phyloP scores from a whole-genome alignment of 1,140 invertebrate genomes.

The Aphaenogaster ashmeadi region DNA sequence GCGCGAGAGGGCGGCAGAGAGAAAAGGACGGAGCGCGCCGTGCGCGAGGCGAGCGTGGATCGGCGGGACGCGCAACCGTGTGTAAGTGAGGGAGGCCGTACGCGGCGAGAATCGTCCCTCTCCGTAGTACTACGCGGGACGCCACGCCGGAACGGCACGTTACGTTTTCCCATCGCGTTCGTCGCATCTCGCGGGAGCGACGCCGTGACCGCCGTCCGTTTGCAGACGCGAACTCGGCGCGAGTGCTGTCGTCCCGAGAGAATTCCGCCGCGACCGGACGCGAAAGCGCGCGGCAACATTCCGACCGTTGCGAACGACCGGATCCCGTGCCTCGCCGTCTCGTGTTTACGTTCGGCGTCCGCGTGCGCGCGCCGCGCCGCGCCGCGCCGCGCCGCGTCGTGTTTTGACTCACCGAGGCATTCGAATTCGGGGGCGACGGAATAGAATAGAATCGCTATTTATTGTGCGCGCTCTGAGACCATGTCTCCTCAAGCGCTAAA shows the following conservation, averaged over 20 bases:
- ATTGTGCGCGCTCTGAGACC: too few relatives aligned
- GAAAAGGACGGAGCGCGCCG: constrained; percentile 17
- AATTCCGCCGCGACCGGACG: background rate
- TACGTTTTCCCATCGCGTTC: background rate
- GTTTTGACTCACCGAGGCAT: background rate
- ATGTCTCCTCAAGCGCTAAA: too few relatives aligned
- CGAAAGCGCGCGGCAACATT: background rate
- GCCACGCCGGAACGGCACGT: constrained; percentile 61
- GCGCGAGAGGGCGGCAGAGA: background rate
- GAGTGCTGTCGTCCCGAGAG: background rate
- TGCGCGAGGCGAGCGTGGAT: background rate
- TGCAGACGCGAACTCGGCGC: background rate
- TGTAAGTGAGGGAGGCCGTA: constrained; percentile 59
- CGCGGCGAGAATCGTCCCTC: constrained; percentile 69
- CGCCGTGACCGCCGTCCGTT: background rate
- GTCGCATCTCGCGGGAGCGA: background rate
- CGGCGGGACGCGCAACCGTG: background rate
- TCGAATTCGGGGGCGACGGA: background rate
- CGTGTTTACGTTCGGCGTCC: constrained; percentile 32
- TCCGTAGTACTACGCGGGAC: constrained; percentile 74
- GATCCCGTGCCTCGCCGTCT: background rate
- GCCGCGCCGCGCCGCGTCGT: background rate
- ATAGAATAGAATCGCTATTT: too few relatives aligned
- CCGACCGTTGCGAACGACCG: background rate
- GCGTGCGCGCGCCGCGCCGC: background rate